Conservation (phyloP, 2,113 vertebrate species). For the Chloropsis cyanopogon region DNA sequence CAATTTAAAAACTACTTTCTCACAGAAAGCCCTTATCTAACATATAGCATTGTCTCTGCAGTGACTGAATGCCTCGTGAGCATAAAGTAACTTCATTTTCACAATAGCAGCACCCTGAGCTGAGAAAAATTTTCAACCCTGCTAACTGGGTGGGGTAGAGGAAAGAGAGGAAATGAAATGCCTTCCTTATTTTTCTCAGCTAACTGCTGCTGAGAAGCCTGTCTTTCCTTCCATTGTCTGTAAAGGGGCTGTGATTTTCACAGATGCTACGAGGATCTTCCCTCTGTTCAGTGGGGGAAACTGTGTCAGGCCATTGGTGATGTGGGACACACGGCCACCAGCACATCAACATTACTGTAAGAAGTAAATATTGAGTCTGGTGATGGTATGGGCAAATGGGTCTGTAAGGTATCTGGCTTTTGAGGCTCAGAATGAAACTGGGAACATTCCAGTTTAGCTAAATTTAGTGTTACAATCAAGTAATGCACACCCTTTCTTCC, state of each 20-base stretch:
- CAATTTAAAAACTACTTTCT: background rate
- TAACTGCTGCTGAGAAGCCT: background rate
- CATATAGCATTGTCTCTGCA: background rate
- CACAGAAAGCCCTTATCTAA: background rate
- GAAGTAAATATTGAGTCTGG: background rate
- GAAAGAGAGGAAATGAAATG: background rate
- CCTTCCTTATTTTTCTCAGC: background rate
- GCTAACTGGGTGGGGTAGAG: background rate
- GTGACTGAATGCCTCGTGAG: background rate
- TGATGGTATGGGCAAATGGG: background rate
- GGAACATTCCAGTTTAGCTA: background rate
- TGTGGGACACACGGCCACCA: background rate
- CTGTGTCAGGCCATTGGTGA: background rate
- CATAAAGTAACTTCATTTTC: background rate
- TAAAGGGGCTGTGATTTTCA: background rate
- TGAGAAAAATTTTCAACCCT: background rate
- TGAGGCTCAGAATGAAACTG: background rate
- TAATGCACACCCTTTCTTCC: background rate
- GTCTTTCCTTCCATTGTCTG: background rate
- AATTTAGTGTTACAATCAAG: background rate
- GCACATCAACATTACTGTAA: background rate
- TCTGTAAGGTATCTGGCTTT: background rate
- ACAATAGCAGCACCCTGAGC: background rate
- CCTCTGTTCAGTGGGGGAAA: background rate
- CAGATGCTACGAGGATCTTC: background rate